Percentiles rank a stretch among this genome's conserved stretches.
These are phyloP conservation scores for Venustoraphidia nigricollis DNA, from an alignment of 2,888 invertebrate genomes.

Conservation along the genomic window DNA sequence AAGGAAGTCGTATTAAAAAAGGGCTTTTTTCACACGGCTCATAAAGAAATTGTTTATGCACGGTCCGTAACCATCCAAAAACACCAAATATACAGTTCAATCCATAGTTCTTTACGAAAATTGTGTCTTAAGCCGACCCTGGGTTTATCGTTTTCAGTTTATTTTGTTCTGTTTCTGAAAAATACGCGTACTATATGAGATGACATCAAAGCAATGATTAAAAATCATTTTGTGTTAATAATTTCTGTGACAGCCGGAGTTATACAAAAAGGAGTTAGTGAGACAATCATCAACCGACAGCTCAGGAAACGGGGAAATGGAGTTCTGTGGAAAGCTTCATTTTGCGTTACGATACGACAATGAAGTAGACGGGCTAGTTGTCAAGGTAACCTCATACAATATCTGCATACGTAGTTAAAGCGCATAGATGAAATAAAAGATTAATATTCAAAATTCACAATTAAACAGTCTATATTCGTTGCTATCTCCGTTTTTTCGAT, in stretches of 20 bases:
- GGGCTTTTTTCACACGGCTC: no score
- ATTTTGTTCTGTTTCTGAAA: not conserved
- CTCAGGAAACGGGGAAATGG: slow-evolving; percentile 41
- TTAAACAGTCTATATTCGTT: no score
- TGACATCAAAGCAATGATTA: no score
- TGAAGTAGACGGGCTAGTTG: slow-evolving; percentile 64
- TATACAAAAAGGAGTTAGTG: slow-evolving; percentile 59
- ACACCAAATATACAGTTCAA: no score
- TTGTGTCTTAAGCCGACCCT: not conserved
- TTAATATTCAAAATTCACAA: no score
- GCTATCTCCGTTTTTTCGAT: no score
- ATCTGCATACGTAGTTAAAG: not conserved
- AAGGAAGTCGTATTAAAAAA: no score
- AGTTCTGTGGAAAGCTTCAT: slow-evolving; percentile 65
- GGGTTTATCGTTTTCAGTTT: not conserved
- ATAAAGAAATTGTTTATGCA: no score
- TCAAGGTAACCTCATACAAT: slow-evolving; percentile 35
- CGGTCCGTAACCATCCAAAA: no score
- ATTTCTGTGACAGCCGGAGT: slow-evolving; percentile 43
- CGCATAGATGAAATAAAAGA: no score
- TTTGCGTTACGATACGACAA: slow-evolving; percentile 70
- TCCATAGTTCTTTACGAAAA: not conserved
- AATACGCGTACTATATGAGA: not conserved
- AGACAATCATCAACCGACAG: slow-evolving; percentile 59
- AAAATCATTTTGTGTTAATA: no score